Conservation (phyloP, 1,140 invertebrate species). For the Lanistes nyassanus region DNA sequence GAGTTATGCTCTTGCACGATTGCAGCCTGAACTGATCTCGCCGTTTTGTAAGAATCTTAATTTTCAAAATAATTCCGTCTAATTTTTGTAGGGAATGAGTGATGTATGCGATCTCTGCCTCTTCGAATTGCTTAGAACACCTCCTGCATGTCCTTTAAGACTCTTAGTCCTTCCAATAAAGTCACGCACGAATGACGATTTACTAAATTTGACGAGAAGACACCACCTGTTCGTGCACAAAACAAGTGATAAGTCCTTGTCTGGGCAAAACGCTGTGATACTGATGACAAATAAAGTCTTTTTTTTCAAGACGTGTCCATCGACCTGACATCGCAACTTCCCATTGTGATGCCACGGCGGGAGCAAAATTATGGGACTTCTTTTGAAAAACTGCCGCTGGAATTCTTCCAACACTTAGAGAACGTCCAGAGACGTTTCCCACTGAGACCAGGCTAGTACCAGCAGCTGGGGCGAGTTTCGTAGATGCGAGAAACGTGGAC, state of each 20-base stretch:
- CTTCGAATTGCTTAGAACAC: too few species aligned
- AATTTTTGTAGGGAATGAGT: not conserved
- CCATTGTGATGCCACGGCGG: constrained; percentile 40
- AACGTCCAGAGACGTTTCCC: constrained; percentile 7
- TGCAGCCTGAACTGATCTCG: too few species aligned
- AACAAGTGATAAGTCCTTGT: too few species aligned
- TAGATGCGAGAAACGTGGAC: too few species aligned
- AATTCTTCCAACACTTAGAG: constrained; percentile 22
- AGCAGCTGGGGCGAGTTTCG: too few species aligned
- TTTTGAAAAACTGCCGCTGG: constrained; percentile 21
- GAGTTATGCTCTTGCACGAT: not conserved
- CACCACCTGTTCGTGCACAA: too few species aligned
- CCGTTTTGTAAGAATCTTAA: too few species aligned
- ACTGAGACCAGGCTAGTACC: constrained; percentile 29
- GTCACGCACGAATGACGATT: too few species aligned
- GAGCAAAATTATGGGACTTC: constrained; percentile 34
- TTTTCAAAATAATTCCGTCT: not conserved
- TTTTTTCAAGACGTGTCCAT: constrained; percentile 24
- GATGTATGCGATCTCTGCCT: not conserved
- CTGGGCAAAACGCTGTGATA: too few species aligned
- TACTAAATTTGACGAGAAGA: too few species aligned
- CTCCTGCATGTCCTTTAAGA: too few species aligned
- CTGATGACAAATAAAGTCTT: not conserved
- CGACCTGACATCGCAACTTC: constrained; percentile 40
- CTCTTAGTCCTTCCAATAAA: too few species aligned